Base-by-base conservation (phyloP, 2,888 invertebrate genomes). In the Campopleginae sp. region DNA sequence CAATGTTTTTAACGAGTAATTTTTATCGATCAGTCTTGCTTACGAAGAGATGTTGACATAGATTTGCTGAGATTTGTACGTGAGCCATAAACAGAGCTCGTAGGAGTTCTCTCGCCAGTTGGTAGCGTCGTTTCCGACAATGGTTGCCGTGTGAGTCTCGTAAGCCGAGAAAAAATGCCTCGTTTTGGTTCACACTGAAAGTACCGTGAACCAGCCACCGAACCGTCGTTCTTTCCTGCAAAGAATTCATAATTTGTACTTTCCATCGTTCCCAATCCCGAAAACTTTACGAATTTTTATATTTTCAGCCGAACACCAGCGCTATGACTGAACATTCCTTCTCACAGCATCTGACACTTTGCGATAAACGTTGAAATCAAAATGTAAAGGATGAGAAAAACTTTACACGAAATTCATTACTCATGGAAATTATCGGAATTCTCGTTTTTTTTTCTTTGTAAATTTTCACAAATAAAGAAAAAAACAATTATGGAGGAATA, bases 211-310 rank as follows among this genome's bases (percentile, higher is more conserved):
- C 98, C 98, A 79, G 97, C 97, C 86, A 99, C 98, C 46, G 98
- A 97, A 38, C 99, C 99, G 94, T 99, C 98, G 94, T 99, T 99
- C 95, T 99, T 99, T 88, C 99, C 99, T 97, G 92, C 86, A 94
- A 94, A 80, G 33, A 38, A 61, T 70, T 76, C 71, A 85, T 76
- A 23, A 85, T 76, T 42, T 84, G 42, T 5, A 54, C 19, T 58
- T 27, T 42, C n/a, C 19, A 38, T 70, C 17, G 5, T 23, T 51
- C n/a, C 14, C 48, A 19, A n/a, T 14, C 0, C 6, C 7, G n/a
- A 12, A 23, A 14, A 72, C 27, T 46, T 51, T 14, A 46, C 42
- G 42, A 19, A 58, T 23, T n/a, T 19, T 10, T 38, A 4, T 19
- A 23, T 42, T 58, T 31, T 38, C 7, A 12, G 68, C 80, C 61